A percentile compares a stretch with the other conserved stretches of the same genome.
Evolutionary conservation across 1,140 invertebrate genomes (phyloP).

Genomic region (Caenorhabditis inopinata): DNA sequence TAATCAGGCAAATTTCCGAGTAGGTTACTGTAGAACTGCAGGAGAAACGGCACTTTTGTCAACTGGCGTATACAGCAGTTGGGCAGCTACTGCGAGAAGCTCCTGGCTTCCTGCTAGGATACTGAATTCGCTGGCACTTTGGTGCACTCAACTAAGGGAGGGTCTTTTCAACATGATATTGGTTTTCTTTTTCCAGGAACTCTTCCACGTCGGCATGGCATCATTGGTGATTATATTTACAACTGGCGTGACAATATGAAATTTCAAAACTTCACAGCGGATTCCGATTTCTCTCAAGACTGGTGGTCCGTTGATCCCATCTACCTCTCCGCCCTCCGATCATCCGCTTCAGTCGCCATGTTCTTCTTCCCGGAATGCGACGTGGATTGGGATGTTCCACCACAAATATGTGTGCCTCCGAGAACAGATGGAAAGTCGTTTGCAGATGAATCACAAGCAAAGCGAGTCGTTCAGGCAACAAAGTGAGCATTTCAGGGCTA

Average conservation of each 20-base stretch:
- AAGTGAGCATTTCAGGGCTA: not conserved
- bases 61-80: too few relatives aligned
- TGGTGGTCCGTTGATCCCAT: slow-evolving; percentile 41
- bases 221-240: slow-evolving; percentile 38
- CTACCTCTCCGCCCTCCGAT: slow-evolving; percentile 17
- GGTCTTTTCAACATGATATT: too few relatives aligned
- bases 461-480: slow-evolving; percentile 34
- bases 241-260: slow-evolving; percentile 25
- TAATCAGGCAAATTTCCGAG: too few relatives aligned
- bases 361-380: slow-evolving; percentile 47
- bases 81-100: too few relatives aligned
- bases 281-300: slow-evolving; percentile 30
- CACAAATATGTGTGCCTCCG: slow-evolving; percentile 26
- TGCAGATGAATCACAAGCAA: slow-evolving; percentile 24
- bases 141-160: too few relatives aligned
- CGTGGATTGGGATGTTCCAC: slow-evolving; percentile 33
- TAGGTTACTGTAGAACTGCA: too few relatives aligned
- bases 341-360: slow-evolving; percentile 30
- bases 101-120: too few relatives aligned
- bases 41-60: too few relatives aligned
- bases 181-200: slow-evolving; percentile 20
- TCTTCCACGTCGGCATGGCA: slow-evolving; percentile 35
- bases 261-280: slow-evolving; percentile 34
- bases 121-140: too few relatives aligned
- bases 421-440: slow-evolving; percentile 31